These are phyloP conservation scores for Aplysina aerophoba DNA, from an alignment of 37 sponge, comb jelly and placozoan species.

Conservation along the genomic window DNA sequence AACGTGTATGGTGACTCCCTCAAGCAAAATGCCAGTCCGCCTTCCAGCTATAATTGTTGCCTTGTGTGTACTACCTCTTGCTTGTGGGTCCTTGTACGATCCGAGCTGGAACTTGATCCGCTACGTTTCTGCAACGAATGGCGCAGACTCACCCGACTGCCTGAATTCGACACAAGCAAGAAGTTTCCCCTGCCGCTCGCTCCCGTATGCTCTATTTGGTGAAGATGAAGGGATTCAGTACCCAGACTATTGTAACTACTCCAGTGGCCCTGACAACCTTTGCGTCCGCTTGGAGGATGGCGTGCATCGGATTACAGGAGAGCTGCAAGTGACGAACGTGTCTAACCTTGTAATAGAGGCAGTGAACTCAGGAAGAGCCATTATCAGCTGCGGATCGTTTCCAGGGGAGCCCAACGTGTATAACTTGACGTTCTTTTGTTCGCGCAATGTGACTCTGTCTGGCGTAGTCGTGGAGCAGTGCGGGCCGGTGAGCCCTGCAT, in stretches of 20 bases:
- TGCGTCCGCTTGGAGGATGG: conserved; percentile 24
- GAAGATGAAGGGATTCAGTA: neutral
- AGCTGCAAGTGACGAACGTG: conserved; percentile 8
- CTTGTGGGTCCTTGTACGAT: too few relatives aligned
- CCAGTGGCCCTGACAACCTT: neutral
- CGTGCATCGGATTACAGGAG: conserved; percentile 13
- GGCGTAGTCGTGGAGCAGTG: conserved; percentile 15
- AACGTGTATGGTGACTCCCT: too few relatives aligned
- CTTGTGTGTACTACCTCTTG: too few relatives aligned
- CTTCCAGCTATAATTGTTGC: too few relatives aligned
- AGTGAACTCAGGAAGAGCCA: neutral
- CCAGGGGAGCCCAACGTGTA: neutral
- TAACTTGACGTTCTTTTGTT: conserved; percentile 2
- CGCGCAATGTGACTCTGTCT: neutral
- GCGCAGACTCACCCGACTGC: neutral
- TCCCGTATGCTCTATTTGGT: conserved; percentile 12
- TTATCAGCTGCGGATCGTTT: neutral
- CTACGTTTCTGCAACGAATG: neutral
- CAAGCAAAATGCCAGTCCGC: too few relatives aligned
- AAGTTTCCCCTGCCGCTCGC: neutral
- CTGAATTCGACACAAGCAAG: conserved; percentile 1
- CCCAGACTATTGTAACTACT: neutral
- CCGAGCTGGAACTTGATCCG: neutral
- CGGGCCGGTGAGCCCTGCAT: conserved; percentile 44
- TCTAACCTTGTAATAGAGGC: neutral